phyloP scores from a whole-genome alignment of 2,113 vertebrate species.

The Eptesicus fuscus region DNA sequence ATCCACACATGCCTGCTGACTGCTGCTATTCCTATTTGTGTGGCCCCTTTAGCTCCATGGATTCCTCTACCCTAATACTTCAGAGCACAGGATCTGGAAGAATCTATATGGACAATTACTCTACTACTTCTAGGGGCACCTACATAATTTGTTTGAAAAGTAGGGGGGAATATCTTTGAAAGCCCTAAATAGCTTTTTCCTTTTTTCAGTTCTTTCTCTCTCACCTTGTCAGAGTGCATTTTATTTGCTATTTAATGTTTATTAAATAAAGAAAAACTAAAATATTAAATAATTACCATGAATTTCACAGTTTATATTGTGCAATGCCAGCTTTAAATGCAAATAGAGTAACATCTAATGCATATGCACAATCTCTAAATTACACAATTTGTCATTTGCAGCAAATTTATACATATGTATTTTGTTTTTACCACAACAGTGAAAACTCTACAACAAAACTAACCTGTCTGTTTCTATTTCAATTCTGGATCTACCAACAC shows the following conservation, averaged over 20 bases:
- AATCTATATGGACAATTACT: not conserved
- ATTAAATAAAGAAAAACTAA: not conserved
- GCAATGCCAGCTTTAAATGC: not conserved
- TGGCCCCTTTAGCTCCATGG: not conserved
- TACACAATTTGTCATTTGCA: not conserved
- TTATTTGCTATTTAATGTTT: conserved; percentile 13
- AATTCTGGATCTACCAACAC: not conserved
- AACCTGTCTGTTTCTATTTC: not conserved
- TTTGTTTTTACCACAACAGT: not conserved
- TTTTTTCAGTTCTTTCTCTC: not conserved
- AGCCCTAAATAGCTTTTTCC: not conserved
- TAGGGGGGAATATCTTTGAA: not conserved
- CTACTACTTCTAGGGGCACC: not conserved
- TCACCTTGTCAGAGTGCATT: not conserved
- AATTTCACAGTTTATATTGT: not conserved
- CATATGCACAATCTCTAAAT: not conserved
- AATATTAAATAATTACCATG: not conserved
- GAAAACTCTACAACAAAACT: not conserved
- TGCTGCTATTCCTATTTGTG: not conserved
- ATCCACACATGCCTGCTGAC: not conserved
- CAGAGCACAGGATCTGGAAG: not conserved
- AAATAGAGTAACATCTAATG: not conserved
- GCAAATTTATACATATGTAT: not conserved
- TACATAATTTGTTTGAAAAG: not conserved
- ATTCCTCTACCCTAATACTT: not conserved